A percentile compares a stretch with the other conserved stretches of the same genome.
Evolutionary conservation across 1,140 invertebrate genomes (phyloP).

Genomic region (Drosophila mauritiana): DNA sequence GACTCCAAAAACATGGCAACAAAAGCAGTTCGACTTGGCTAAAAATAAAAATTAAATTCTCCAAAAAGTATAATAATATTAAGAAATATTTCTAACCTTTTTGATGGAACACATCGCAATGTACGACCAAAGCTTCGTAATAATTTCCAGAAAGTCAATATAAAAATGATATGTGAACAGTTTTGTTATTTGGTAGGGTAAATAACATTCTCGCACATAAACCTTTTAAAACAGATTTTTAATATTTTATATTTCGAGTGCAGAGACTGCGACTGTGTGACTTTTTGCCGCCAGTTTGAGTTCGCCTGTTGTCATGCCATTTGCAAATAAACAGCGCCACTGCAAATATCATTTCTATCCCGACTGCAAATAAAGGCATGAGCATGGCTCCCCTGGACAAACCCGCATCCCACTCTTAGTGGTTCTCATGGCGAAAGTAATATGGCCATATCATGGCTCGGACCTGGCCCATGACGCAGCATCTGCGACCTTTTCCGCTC

Average conservation of each 20-base stretch:
- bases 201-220: too few relatives aligned
- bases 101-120: too few relatives aligned
- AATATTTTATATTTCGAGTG: too few relatives aligned
- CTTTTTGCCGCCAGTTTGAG: constrained; percentile 6
- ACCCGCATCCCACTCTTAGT: constrained; percentile 22
- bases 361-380: constrained; percentile 64
- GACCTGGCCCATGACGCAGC: constrained; percentile 46
- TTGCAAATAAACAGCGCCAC: constrained; percentile 60
- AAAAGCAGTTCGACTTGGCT: not conserved
- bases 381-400: constrained; percentile 39
- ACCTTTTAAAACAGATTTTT: too few relatives aligned
- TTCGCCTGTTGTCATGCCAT: constrained; percentile 49
- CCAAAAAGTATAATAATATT: not conserved
- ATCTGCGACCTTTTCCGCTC: constrained; percentile 23
- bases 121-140: too few relatives aligned
- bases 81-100: not conserved
- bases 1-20: constrained; percentile 10
- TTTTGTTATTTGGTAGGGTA: too few relatives aligned
- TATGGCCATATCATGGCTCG: constrained; percentile 58
- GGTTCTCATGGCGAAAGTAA: constrained; percentile 75
- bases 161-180: too few relatives aligned
- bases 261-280: not conserved
- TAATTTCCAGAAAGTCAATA: too few relatives aligned
- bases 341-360: constrained; percentile 61
- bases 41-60: not conserved